Base-by-base conservation (phyloP, 2,888 invertebrate species). In the Nowickia ferox region DNA sequence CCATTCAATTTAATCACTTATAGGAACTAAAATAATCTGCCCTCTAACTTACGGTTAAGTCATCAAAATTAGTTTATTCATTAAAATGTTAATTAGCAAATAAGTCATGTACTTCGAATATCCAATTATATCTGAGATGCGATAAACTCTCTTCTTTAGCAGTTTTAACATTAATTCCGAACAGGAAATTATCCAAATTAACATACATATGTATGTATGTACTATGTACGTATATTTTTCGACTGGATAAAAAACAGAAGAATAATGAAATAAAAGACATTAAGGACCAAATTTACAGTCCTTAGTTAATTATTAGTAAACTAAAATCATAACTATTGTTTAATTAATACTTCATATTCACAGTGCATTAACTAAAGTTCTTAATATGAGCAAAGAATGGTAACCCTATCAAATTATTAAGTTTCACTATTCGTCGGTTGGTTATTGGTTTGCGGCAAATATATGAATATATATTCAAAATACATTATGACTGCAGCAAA, bases 41-140 rank as follows among this genome's bases (percentile, higher is more conserved):
- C 19, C 40, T 11, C 46, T 53, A 30, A 17, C 40, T 40, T 13
- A 48, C 38, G 8, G 44, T 38, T 53, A n/a, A 71, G 63, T 71
- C 65, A 55, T 65, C 48, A 17, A 61, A 76, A 76, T 55, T 76
- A 44, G 53, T 53, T 46, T 71, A 38, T 65, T 71, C 57, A 77
- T 68, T 69, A 59, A 78, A 59, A 72, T 72, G 46, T 51, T 79
- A 71, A 79, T 63, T 79, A 63, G 61, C 10, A 30, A 30, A 30
- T 17, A 53, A 61, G 30, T 42, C 57, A 9, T 61, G 48, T n/a
- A 10, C n/a, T 68, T 66, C 46, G 55, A 46, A 66, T 76, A 66
- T 46, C n/a, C 22, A 63, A 75, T 59, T 74, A 48, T 51, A 38
- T 61, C 19, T 48, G 4, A 46, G 30, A 53, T 53, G 19, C 19